A percentile compares a stretch with the other conserved stretches of the same genome.
phyloP scores from a whole-genome alignment of 2,797 vertebrate species.

The Alfaro cultratus region DNA sequence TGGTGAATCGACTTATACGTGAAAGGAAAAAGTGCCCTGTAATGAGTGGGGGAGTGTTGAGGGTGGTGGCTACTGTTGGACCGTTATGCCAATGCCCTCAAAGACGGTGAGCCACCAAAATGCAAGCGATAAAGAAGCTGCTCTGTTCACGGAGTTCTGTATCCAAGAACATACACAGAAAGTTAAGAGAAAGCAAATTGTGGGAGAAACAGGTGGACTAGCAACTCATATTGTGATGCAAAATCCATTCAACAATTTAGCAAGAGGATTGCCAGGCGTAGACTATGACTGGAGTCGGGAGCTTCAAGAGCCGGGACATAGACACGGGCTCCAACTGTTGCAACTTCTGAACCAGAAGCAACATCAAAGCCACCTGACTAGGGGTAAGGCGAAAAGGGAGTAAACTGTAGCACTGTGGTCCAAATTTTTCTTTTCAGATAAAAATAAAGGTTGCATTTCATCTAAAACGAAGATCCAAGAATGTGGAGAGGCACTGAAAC shows the following conservation, averaged over 20 bases:
- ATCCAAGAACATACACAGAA: not conserved
- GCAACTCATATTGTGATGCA: not conserved
- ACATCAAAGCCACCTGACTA: not conserved
- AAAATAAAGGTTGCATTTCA: not conserved
- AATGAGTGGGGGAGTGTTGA: not conserved
- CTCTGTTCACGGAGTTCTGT: not conserved
- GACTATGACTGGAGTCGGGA: too few relatives aligned
- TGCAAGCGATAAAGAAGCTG: not conserved
- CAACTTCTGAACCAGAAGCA: not conserved
- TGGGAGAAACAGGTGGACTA: not conserved
- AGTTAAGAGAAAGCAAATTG: not conserved
- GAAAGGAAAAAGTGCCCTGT: not conserved
- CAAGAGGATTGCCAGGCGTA: not conserved
- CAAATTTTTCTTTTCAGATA: not conserved
- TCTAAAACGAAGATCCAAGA: not conserved
- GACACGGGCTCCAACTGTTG: not conserved
- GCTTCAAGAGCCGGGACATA: not conserved
- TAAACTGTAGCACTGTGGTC: not conserved
- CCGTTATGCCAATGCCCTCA: not conserved
- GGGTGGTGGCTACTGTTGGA: not conserved
- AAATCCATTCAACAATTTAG: not conserved
- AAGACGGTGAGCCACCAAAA: not conserved
- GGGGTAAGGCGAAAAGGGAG: not conserved
- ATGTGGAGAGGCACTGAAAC: not conserved
- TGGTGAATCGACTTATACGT: not conserved